These are phyloP conservation scores for Eubucco bourcierii DNA, from an alignment of 2,113 vertebrate species.

Conservation along the genomic window DNA sequence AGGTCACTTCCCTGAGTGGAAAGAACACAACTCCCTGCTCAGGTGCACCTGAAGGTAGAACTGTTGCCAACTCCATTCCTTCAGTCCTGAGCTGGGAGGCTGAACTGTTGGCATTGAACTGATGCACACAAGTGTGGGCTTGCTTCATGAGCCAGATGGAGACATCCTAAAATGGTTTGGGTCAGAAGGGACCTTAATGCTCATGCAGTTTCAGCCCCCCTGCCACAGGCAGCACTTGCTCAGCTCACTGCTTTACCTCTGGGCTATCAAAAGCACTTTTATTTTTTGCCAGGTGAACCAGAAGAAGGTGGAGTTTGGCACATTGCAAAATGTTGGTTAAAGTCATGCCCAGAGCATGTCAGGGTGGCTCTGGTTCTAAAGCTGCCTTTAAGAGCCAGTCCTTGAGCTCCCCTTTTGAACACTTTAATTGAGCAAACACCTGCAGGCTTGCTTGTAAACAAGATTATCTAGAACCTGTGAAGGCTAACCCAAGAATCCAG, in stretches of 20 bases:
- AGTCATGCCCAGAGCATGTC: neutral
- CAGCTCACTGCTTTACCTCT: neutral
- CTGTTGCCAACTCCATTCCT: neutral
- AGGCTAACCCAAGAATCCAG: slow-evolving; percentile 27
- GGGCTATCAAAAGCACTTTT: neutral
- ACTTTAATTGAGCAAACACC: slow-evolving; percentile 43
- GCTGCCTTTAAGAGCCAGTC: neutral
- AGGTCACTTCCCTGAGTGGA: neutral
- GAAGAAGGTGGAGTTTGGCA: neutral
- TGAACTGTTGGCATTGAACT: neutral
- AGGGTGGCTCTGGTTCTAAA: neutral
- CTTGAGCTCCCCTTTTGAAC: neutral
- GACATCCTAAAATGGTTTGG: neutral
- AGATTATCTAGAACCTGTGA: slow-evolving; percentile 23
- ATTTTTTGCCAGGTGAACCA: neutral
- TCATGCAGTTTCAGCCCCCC: too few species aligned
- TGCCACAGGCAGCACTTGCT: neutral
- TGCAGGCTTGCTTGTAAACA: slow-evolving; percentile 57
- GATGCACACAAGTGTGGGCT: rapidly evolving
- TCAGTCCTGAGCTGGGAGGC: neutral
- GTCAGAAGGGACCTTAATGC: too few species aligned
- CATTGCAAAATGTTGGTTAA: neutral
- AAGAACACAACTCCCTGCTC: neutral
- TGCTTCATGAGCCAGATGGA: too few species aligned
- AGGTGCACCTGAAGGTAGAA: neutral